Base-by-base conservation (phyloP, 2,888 invertebrate genomes). In the Fragum fragum region DNA sequence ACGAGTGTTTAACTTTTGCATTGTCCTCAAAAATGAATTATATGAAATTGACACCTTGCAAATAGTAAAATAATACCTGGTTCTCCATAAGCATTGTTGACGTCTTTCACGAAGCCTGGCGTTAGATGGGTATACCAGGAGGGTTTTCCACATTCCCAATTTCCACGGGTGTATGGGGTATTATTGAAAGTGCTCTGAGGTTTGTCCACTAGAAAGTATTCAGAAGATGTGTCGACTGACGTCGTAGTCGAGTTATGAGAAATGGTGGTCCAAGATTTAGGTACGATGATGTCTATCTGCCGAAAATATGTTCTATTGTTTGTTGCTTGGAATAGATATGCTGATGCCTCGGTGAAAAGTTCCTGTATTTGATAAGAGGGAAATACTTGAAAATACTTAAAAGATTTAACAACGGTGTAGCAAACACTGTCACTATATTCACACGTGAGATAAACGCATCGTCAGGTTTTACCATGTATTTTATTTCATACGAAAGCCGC, bases 221-320 rank as follows among this genome's bases (percentile, higher is more conserved):
- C 57, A 2, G 23, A 21, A 2, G 26, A 57, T 5, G 57, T 57
- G 26, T 26, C 57, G 14, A 57, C 57, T 18, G 57, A 57, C 21
- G 57, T 7, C 3, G 26, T 21, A 6, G 57, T 57, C 7, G 26
- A 57, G 23, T 57, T 57, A 21, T 21, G 26, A n/a, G 21, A 7
- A 26, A 57, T 26, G 1, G 21, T 11, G 3, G 95, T 95, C 96
- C 96, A 96, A 39, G 95, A 94, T 61, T 95, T 92, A 9, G 96
- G 96, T 79, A 96, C 94, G 79, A 96, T 93, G 68, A 96, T 95
- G 77, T 95, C 95, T 80, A 96, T 95, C 61, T 95, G 95, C 79
- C 95, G 95, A 90, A 96, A 95, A 66, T 87, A 91, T 1, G 88
- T 71, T 32, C 85, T 87, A 53, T 90, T 91, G 95, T 96, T 95